A percentile compares a stretch with the other conserved stretches of the same genome.
phyloP scores from a whole-genome alignment of 2,888 invertebrate genomes.

The Protophormia terraenovae region DNA sequence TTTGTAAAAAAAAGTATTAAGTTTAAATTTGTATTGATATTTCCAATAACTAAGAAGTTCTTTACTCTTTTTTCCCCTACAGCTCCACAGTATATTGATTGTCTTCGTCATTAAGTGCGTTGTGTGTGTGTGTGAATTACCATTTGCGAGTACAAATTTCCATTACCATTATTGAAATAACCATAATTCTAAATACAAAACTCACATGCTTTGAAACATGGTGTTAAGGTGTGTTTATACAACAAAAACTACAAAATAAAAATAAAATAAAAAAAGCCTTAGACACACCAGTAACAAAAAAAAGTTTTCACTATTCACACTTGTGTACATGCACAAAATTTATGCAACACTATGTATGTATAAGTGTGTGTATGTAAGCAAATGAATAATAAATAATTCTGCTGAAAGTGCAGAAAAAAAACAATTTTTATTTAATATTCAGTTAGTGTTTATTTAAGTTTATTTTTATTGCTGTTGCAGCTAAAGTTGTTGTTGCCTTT shows the following conservation, averaged over 20 bases:
- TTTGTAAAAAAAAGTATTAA: too few relatives aligned
- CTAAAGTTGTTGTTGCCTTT: constrained; percentile 27
- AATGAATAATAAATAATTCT: constrained; percentile 56
- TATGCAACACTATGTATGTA: background rate
- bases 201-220: constrained; percentile 28
- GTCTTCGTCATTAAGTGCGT: background rate
- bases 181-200: constrained; percentile 39
- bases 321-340: background rate
- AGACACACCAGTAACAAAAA: constrained; percentile 19
- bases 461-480: constrained; percentile 47
- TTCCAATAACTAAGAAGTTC: background rate
- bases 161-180: constrained; percentile 49
- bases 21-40: too few relatives aligned
- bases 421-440: constrained; percentile 59
- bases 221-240: constrained; percentile 36
- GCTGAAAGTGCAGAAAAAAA: constrained; percentile 57
- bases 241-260: too few relatives aligned
- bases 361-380: background rate
- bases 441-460: constrained; percentile 60
- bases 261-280: constrained; percentile 23
- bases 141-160: constrained; percentile 24
- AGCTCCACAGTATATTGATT: background rate
- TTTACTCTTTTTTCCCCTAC: background rate
- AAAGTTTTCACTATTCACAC: constrained; percentile 33
- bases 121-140: constrained; percentile 3